Conservation (phyloP, 2,797 vertebrate genomes). For the Triplophysa bombifrons region DNA sequence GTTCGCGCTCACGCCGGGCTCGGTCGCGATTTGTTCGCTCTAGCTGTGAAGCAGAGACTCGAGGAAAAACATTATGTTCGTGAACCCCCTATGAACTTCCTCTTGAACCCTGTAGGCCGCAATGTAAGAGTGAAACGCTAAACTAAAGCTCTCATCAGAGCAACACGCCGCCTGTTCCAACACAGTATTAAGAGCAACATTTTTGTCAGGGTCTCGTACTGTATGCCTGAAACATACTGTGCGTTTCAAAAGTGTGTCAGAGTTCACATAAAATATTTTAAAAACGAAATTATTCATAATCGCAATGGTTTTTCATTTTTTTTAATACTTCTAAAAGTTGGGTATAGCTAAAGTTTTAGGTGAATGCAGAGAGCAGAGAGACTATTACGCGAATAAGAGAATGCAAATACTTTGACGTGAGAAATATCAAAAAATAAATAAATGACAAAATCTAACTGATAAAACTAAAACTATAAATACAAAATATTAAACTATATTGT, state of each 20-base stretch:
- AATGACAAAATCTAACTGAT: no score
- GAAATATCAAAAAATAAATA: no score
- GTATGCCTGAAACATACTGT: neutral
- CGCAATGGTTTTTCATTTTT: no score
- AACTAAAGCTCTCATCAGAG: slow-evolving; percentile 26
- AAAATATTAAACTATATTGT: no score
- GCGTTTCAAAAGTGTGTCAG: neutral
- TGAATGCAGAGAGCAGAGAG: no score
- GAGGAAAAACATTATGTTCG: slow-evolving; percentile 37
- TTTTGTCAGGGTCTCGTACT: neutral
- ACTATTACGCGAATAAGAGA: no score
- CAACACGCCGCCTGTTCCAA: slow-evolving; percentile 5
- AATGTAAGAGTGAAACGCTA: slow-evolving; percentile 4
- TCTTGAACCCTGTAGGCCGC: slow-evolving; percentile 16
- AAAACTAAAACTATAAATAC: no score
- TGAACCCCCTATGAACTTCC: slow-evolving; percentile 25
- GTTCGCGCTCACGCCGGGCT: slow-evolving; percentile 36
- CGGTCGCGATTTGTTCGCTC: slow-evolving; percentile 37
- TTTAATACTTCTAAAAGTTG: no score
- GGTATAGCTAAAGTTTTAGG: no score
- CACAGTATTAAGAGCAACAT: neutral
- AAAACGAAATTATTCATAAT: no score
- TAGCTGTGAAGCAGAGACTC: slow-evolving; percentile 37
- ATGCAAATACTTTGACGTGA: no score
- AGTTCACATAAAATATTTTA: neutral